A percentile compares a stretch with the other conserved stretches of the same genome.
These are phyloP conservation scores for Eremophila alpestris DNA, from an alignment of 2,797 vertebrate species.

Conservation along the genomic window DNA sequence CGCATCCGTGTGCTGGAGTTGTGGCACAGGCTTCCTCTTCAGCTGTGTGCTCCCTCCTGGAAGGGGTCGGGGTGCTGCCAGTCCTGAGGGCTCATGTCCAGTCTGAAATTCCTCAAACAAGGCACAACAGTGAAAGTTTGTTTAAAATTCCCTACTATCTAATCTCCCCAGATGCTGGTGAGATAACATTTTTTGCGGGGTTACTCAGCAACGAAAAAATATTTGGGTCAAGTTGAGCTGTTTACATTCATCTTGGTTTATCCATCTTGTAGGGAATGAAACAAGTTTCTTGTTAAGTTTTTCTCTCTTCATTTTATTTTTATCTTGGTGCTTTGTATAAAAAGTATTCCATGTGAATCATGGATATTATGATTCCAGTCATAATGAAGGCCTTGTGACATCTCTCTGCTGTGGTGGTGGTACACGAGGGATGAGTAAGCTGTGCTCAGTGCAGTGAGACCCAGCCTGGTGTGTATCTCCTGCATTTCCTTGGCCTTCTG, in stretches of 20 bases:
- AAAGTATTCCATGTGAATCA: constrained; percentile 57
- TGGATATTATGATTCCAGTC: constrained; percentile 51
- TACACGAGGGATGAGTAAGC: neutral
- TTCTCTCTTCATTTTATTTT: constrained; percentile 46
- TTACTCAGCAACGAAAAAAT: constrained; percentile 72
- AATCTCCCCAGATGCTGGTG: constrained; percentile 50
- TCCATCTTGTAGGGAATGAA: constrained; percentile 53
- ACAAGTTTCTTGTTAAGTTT: constrained; percentile 33
- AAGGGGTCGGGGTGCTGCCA: neutral
- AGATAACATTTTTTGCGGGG: constrained; percentile 53
- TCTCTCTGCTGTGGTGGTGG: constrained; percentile 34
- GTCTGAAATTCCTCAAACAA: neutral
- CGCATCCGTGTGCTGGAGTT: neutral
- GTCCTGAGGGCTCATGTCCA: neutral
- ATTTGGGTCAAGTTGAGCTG: constrained; percentile 68
- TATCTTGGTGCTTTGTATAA: constrained; percentile 48
- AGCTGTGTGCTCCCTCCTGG: neutral
- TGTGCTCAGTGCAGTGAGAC: neutral
- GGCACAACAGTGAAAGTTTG: neutral
- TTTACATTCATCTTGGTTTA: constrained; percentile 55
- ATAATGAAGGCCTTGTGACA: constrained; percentile 50
- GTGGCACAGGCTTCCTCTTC: neutral
- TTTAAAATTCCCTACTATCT: constrained; percentile 56
- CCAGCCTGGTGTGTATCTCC: neutral
- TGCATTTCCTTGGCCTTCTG: neutral